Evolutionary conservation across 2,797 vertebrate genomes (phyloP), one percentile per base, ranked within the genome.

Genomic region (Enteromius afrohamiltoni): DNA sequence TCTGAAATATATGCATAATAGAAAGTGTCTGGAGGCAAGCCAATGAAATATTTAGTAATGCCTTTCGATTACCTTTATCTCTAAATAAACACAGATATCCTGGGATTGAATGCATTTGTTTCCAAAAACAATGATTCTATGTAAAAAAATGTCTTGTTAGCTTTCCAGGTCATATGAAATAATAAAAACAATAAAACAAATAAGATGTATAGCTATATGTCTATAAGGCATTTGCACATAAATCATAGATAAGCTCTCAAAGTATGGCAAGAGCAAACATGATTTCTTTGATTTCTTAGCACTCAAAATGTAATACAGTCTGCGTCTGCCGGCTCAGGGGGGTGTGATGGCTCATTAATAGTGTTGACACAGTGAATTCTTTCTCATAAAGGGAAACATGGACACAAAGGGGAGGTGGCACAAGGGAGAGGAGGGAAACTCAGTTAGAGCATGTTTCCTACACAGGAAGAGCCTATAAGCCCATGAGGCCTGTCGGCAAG

Each of bases 381-480:
- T 55, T 80, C 78, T 88, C 84, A 88, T 86, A 82, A 85, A 76
- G 58, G 16, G 23, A 85, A 67, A 71, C 34, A 37, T 82, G 76
- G 85, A 82, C 73, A 85, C 82, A 70, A 82, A 83, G 37, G 68
- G 74, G 37, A 74, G 45, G 73, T 69, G 69, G 73, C 80, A 83
- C 47, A 80, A 42, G 29, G 69, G 82, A 84, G 75, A 79, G 29
- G 51, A 70, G 37, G 51, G 70, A 80, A 86, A 85, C 53, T 73
- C 40, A 84, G 83, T 67, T 76, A 77, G 65, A 83, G 14, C 80
- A 73, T 68, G 73, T 83, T 85, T 88, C 80, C 45, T 78, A 78
- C 11, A 71, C 60, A 83, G 69, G 71, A 86, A 69, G 17, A 85
- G 26, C 47, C 13, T 69, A n/a, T 37, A 47, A 75, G 62, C 2